Evolutionary conservation across 2,888 invertebrate genomes (phyloP), one percentile per base, ranked within the genome.

Genomic region (Nesidiocoris tenuis): DNA sequence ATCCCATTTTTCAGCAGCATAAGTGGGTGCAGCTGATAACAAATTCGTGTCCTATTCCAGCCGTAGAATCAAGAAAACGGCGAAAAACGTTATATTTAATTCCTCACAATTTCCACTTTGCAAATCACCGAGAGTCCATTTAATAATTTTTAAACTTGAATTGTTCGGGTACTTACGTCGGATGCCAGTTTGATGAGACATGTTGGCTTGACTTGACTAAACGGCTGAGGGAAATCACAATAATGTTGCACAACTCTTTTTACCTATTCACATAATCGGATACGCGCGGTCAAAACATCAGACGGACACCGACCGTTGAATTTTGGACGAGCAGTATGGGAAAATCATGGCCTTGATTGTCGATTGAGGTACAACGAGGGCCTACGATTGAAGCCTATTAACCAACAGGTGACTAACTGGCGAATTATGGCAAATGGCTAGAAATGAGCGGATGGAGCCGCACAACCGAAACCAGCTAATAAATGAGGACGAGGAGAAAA

Each of bases 181-280:
- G 80, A 95, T 94, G 83, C 94, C 94, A 17, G 94, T 94, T 87
- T 94, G 94, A 83, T 94, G 94, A 82, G 94, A 94, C 94, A 94
- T 94, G 22, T 63, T 56, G 55, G 16, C 5, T 22, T 39, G 3
- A 3, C 5, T 7, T 12, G 39, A 39, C 12, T 39, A 3, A 39
- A 12, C 39, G 12, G 39, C 12, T 39, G 39, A n/a, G n/a, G n/a
- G n/a, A n/a, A n/a, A n/a, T n/a, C n/a, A n/a, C n/a, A n/a, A n/a
- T n/a, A n/a, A n/a, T n/a, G n/a, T n/a, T n/a, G n/a, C n/a, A n/a
- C n/a, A n/a, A n/a, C n/a, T n/a, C n/a, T n/a, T n/a, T n/a, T n/a
- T n/a, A n/a, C n/a, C n/a, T n/a, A n/a, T n/a, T n/a, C n/a, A n/a
- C n/a, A n/a, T n/a, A n/a, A n/a, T n/a, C n/a, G n/a, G n/a, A n/a